These are phyloP conservation scores for Tachycineta bicolor DNA, from an alignment of 2,113 vertebrate genomes.

Conservation along the genomic window DNA sequence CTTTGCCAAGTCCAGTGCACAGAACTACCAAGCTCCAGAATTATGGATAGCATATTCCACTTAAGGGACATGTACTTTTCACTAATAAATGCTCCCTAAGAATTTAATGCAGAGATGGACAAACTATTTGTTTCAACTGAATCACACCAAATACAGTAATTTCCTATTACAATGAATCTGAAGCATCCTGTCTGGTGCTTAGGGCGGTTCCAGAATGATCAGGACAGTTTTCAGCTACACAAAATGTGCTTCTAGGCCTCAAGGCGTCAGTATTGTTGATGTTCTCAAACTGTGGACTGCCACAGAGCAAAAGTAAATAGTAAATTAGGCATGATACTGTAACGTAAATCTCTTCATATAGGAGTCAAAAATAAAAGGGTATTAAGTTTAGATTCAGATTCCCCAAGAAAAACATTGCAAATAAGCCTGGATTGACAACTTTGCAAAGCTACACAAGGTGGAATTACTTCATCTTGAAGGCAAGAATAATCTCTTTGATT, in stretches of 20 bases:
- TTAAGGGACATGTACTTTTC: neutral
- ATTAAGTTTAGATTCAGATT: neutral
- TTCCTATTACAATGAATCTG: neutral
- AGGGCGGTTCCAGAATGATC: neutral
- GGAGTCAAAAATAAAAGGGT: neutral
- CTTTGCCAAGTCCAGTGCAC: neutral
- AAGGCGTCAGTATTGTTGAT: neutral
- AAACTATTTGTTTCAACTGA: neutral
- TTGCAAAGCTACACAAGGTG: neutral
- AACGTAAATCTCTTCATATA: neutral
- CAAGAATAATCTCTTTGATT: neutral
- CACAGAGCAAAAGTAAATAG: neutral
- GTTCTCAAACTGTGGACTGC: neutral
- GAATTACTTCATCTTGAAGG: neutral
- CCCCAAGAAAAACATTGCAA: neutral
- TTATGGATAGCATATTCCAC: neutral
- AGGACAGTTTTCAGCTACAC: neutral
- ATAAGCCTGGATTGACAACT: fast-evolving
- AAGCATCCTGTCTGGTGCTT: neutral
- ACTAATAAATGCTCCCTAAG: neutral
- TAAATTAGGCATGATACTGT: neutral
- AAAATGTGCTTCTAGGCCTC: neutral
- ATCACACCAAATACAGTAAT: neutral
- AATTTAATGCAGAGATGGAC: neutral
- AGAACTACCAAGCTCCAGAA: neutral